Evolutionary conservation across 2,888 invertebrate genomes (phyloP).

Genomic region (Lamellibrachia satsuma): DNA sequence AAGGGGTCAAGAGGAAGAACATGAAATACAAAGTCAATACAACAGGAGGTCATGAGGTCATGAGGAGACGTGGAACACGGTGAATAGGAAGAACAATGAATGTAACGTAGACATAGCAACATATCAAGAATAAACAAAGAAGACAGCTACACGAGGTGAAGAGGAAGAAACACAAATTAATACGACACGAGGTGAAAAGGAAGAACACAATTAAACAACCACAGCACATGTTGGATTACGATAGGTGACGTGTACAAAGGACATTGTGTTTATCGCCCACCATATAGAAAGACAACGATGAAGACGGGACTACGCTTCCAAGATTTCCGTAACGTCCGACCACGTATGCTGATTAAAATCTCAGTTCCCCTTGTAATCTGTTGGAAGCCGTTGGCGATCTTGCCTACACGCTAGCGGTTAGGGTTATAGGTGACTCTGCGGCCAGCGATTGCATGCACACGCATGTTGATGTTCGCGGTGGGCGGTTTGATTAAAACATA

Average conservation of each 20-base stretch:
- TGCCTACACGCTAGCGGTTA: neutral
- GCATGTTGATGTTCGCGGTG: neutral
- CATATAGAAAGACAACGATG: no score
- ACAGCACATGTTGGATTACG: neutral
- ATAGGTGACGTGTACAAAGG: neutral
- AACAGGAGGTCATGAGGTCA: neutral
- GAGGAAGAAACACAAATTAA: neutral
- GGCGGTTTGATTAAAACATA: slow-evolving; percentile 17
- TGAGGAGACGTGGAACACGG: no score
- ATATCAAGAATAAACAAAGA: neutral
- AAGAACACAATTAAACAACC: no score
- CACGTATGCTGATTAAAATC: neutral
- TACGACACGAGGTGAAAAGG: no score
- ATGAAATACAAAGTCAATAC: no score
- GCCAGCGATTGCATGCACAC: neutral
- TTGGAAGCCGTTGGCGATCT: neutral
- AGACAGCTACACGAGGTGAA: neutral
- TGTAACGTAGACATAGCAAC: neutral
- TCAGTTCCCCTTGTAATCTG: neutral
- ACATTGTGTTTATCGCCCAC: no score
- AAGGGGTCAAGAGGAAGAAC: no score
- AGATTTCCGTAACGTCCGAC: neutral
- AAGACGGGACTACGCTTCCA: neutral
- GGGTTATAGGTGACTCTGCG: neutral
- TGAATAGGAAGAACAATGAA: no score